Conservation (phyloP, 1,140 invertebrate genomes). For the Drosophila neocordata region DNA sequence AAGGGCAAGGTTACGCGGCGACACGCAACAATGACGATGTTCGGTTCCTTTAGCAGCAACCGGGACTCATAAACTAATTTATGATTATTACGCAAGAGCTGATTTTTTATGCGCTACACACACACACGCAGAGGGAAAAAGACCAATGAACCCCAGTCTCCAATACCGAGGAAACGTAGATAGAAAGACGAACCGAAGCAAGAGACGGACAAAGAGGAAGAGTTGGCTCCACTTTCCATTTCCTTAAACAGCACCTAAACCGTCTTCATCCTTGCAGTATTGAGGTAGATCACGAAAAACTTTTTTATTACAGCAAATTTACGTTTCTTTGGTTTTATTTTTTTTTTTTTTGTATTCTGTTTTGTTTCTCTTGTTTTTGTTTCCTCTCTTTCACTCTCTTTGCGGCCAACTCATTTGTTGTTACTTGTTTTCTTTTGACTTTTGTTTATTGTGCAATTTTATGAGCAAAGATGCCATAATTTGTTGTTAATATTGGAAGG, state of each 20-base stretch:
- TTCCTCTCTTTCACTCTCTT: neutral
- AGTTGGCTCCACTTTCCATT: conserved; percentile 60
- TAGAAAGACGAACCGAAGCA: neutral
- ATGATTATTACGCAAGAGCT: conserved; percentile 81
- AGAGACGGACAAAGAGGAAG: conserved; percentile 11
- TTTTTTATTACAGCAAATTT: conserved; percentile 75
- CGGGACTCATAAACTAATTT: conserved; percentile 80
- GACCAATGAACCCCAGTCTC: neutral
- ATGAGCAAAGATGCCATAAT: conserved; percentile 72
- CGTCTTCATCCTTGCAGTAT: conserved; percentile 47
- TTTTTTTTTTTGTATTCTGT: conserved; percentile 1
- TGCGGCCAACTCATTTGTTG: conserved; percentile 58
- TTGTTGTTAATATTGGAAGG: conserved; percentile 76
- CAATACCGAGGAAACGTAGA: neutral
- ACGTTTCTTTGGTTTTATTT: conserved; percentile 20
- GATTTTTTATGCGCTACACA: conserved; percentile 70
- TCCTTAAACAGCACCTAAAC: conserved; percentile 39
- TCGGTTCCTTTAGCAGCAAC: conserved; percentile 23
- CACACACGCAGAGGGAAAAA: conserved; percentile 11
- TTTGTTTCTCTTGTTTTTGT: conserved; percentile 27
- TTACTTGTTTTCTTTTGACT: conserved; percentile 37
- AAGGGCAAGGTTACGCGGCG: conserved; percentile 78
- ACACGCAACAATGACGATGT: conserved; percentile 62
- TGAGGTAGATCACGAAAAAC: conserved; percentile 79
- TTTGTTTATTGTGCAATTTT: conserved; percentile 79